A percentile compares a stretch with the other conserved stretches of the same genome.
These are phyloP conservation scores for Epicampocera succincta DNA, from an alignment of 2,888 invertebrate genomes.

Conservation along the genomic window DNA sequence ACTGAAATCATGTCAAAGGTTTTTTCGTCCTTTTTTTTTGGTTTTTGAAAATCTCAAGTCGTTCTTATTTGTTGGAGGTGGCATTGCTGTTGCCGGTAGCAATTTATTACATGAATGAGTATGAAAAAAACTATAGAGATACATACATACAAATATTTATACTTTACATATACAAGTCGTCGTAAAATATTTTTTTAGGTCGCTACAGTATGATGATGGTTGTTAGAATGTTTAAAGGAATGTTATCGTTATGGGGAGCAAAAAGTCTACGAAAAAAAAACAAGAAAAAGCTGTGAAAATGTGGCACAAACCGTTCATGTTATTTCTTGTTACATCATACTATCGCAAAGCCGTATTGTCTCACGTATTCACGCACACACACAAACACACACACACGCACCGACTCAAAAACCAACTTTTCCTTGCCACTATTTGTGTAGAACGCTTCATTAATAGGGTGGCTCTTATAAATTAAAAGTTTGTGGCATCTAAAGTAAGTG, in stretches of 20 bases:
- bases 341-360: neutral
- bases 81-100: slow-evolving; percentile 43
- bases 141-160: neutral
- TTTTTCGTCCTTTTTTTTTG: slow-evolving; percentile 35
- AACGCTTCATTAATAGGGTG: no score
- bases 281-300: slow-evolving; percentile 37
- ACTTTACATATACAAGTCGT: slow-evolving; percentile 15
- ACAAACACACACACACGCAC: no score
- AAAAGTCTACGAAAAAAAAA: slow-evolving; percentile 1
- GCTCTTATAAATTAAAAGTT: no score
- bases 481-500: no score
- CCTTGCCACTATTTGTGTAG: no score
- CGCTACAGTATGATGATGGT: slow-evolving; percentile 27
- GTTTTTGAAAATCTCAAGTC: slow-evolving; percentile 21
- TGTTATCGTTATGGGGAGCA: slow-evolving; percentile 33
- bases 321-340: slow-evolving; percentile 11
- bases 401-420: no score
- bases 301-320: slow-evolving; percentile 28
- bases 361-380: no score
- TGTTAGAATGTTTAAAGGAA: slow-evolving; percentile 58
- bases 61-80: slow-evolving; percentile 30
- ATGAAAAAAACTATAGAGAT: slow-evolving; percentile 13
- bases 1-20: slow-evolving; percentile 65
- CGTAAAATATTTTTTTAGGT: slow-evolving; percentile 42
- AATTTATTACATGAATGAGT: slow-evolving; percentile 65